Evolutionary conservation across 2,888 invertebrate genomes (phyloP), one percentile per base, ranked within the genome.

Genomic region (Dryococelus australis): DNA sequence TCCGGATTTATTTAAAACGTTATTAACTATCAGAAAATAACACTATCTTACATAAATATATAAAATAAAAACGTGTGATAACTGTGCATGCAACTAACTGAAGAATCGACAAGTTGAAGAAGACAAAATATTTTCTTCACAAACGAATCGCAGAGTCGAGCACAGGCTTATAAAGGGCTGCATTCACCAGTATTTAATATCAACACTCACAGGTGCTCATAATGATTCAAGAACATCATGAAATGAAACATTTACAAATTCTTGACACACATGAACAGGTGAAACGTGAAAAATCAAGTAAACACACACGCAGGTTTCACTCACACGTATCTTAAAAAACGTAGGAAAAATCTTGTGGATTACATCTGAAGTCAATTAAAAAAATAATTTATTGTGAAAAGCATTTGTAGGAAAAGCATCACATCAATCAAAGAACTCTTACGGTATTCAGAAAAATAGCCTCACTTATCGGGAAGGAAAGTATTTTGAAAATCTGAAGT

Each of bases 321-420:
- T 65, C 65, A 65, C 65, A n/a, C 65, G 16, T 65, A 65, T 65
- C 0, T 65, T 5, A 16, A 65, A 65, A n/a, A 65, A 65, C n/a
- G 20, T 65, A 65, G n/a, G 10, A 65, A n/a, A 65, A n/a, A 24
- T 20, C 20, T 65, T 65, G 8, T 65, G n/a, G 65, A 10, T 65
- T n/a, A 65, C 16, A 65, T 65, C 65, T 65, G 65, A 65, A 65
- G 65, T 65, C 65, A 65, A 65, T 65, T 65, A 65, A 65, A 65
- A 65, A 65, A 65, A 65, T 65, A 65, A 65, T 20, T 65, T 65
- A 65, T 24, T 65, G 65, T 24, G 65, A n/a, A 65, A 65, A 65
- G 65, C 65, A 65, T 24, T n/a, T n/a, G 65, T 24, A 65, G 65
- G n/a, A 65, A 65, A 65, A 65, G n/a, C n/a, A 65, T 65, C 20